Base-by-base conservation (phyloP, 2,797 vertebrate genomes). In the Acanthiza pusilla region DNA sequence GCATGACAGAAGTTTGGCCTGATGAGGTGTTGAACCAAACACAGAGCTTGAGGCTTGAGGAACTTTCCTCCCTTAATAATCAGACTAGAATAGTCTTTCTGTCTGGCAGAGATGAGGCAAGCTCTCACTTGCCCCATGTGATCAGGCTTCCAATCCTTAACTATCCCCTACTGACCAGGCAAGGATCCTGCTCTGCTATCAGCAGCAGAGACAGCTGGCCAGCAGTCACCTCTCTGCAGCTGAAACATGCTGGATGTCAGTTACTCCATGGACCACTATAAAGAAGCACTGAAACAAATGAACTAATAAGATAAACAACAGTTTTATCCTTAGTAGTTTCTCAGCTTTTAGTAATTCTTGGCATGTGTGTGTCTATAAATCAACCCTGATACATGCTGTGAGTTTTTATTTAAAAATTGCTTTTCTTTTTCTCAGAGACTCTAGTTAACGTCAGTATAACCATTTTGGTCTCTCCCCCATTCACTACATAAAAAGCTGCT, bases 141-240 rank as follows among this genome's bases (percentile, higher is more conserved):
- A 93, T 58, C 78, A 86, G 58, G 58, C 81, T 94, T 84, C 73
- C 85, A 92, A 74, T 77, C 40, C 79, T 82, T 90, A 95, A 76
- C 82, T 17, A 36, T 81, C 63, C 66, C 80, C 72, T 54, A 74
- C 67, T 68, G 83, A 89, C 65, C 68, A 91, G 73, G 62, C 40
- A 53, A 82, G 91, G 72, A 93, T 45, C 73, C 63, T 29, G 47
- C 67, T 82, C 51, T 5, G 43, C 45, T 84, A 82, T 27, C 93
- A 89, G 94, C 91, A 93, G 51, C 84, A 97, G 72, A 87, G 91
- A 82, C 92, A 96, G 96, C 93, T 97, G 95, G 95, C 97, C 81
- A 93, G 91, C 60, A 96, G 94, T 95, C 92, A 96, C 74, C 87
- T 90, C 91, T 96, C 85, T 94, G 93, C 78, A 94, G 92, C 77